phyloP scores from a whole-genome alignment of 2,113 vertebrate genomes.

The Corythoichthys haematopterus region DNA sequence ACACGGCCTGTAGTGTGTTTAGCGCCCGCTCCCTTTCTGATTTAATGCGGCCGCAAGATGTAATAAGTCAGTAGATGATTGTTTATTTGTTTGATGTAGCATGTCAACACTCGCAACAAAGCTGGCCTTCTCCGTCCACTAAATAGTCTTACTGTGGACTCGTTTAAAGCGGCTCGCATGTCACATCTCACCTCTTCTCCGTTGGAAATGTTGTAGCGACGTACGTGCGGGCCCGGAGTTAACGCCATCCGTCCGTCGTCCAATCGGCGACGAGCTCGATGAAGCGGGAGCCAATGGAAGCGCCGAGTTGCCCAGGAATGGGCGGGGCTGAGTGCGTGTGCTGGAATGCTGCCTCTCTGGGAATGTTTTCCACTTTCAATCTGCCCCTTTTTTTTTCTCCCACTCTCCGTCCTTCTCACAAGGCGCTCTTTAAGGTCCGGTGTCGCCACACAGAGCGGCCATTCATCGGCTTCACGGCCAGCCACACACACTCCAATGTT shows the following conservation, averaged over 20 bases:
- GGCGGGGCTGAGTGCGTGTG: slow-evolving; percentile 36
- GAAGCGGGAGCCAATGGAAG: slow-evolving; percentile 19
- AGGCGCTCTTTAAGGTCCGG: slow-evolving; percentile 79
- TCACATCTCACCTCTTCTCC: slow-evolving; percentile 68
- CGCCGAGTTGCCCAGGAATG: slow-evolving; percentile 23
- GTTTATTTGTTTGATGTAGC: slow-evolving; percentile 71
- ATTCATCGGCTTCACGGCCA: slow-evolving; percentile 73
- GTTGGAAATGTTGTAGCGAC: slow-evolving; percentile 53
- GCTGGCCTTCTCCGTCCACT: slow-evolving; percentile 60
- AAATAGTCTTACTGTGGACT: slow-evolving; percentile 67
- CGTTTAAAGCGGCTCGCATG: slow-evolving; percentile 60
- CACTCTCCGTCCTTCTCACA: slow-evolving; percentile 68
- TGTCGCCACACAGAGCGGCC: slow-evolving; percentile 76
- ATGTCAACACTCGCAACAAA: slow-evolving; percentile 66
- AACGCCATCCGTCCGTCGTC: slow-evolving; percentile 26
- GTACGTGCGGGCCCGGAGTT: slow-evolving; percentile 41
- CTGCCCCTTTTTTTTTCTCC: slow-evolving; percentile 58
- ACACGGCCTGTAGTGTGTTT: background rate
- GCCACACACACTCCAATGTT: slow-evolving; percentile 72
- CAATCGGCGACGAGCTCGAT: slow-evolving; percentile 5
- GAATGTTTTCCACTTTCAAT: slow-evolving; percentile 75
- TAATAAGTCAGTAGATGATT: slow-evolving; percentile 58
- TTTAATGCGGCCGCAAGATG: slow-evolving; percentile 41
- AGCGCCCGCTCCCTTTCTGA: background rate
- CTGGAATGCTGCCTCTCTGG: slow-evolving; percentile 69